Base-by-base conservation (phyloP, 2,113 vertebrate species). In the Nycticryphes semicollaris region DNA sequence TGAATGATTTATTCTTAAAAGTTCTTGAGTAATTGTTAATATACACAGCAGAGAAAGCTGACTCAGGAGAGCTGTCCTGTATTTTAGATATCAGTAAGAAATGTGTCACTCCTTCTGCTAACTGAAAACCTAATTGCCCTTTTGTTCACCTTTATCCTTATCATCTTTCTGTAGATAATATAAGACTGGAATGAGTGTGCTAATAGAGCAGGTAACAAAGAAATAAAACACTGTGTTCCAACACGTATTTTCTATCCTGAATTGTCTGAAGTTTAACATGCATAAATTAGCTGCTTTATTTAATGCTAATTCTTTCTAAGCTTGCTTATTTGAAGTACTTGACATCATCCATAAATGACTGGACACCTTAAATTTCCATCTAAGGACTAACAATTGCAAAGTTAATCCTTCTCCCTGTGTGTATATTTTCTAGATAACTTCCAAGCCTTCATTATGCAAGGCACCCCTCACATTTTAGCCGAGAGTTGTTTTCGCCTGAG, bases 391-490 rank as follows among this genome's bases (percentile, higher is more conserved):
- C 8, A 43, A 8, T 69, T 53, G 37, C 2, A 48, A 79, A 89
- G 10, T 45, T 78, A 72, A 51, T 56, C 47, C 59, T 25, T 81
- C 39, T 68, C 13, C 39, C 11, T 47, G 7, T 25, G 2, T 48
- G 5, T 19, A 18, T 68, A 19, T 72, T 78, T 75, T 64, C 62
- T 47, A 48, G 66, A 2, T 24, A 57, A 50, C 15, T 69, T 79
- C n/a, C 53, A 82, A 33, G 4, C 27, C 48, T 87, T 56, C 30
- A 3, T 53, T 73, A 7, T 27, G 45, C 45, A 35, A 51, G 2
- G 6, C 17, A 56, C 5, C 19, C 37, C 27, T 79, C 50, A 33
- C 0, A 0, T 56, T 31, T 51, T 88, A 35, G 18, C 60, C 77
- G 14, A 48, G 47, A 67, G 19, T 10, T 88, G 10, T 84, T 88